Base-by-base conservation (phyloP, 1,140 invertebrate genomes). In the Heliconius melpomene region DNA sequence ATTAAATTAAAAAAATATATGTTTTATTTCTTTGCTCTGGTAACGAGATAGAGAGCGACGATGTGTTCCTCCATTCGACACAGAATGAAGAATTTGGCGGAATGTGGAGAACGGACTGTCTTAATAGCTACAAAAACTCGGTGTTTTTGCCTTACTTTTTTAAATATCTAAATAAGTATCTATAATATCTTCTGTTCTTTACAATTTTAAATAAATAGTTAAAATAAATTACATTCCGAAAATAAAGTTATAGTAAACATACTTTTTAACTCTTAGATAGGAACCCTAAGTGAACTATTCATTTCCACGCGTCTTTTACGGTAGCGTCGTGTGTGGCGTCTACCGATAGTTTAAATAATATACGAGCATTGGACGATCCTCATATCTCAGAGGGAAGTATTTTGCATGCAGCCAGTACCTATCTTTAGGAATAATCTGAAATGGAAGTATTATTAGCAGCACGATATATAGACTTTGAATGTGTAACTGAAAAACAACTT, bases 311-410 rank as follows among this genome's bases (percentile, higher is more conserved):
- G 71, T 80, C 76, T 80, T 81, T 83, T 84, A 88, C 84, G 83
- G 87, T 86, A 89, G 87, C 91, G 73, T 92, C 90, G 91, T 94
- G 92, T 94, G 92, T 94, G 92, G 91, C 87, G 85, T 87, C 83
- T 85, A 80, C 84, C 80, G 86, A 89, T 91, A 88, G 86, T 86
- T 88, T 89, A 88, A 92, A 91, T 92, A 92, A 92, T 90, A 91
- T 89, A 87, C 85, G 82, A 86, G 79, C 83, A 66, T 79, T 85
- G 87, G 89, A 92, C 87, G 85, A 88, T 90, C 85, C 89, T 88
- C 91, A 93, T 92, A 94, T 92, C 91, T 91, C 88, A 88, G 87
- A 89, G 88, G 91, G 91, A 92, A 93, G 92, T 92, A 90, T 90
- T 93, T 92, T 92, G 90, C 92, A 92, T 94, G 87, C 88, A 88